Evolutionary conservation across 2,113 vertebrate genomes (phyloP).

Genomic region (Psophia crepitans): DNA sequence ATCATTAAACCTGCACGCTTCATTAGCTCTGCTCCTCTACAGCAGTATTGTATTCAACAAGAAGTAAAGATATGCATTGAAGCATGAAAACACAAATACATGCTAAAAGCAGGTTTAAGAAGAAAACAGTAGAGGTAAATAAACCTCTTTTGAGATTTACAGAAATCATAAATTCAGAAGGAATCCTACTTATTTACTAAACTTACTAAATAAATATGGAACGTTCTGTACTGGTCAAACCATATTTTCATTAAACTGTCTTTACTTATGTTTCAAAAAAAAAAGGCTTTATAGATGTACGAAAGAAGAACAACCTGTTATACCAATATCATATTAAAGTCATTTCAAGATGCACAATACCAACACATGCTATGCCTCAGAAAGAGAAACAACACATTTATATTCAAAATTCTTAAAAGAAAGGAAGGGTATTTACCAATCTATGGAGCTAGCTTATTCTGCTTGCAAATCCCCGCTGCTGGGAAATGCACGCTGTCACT

Average conservation of each 20-base stretch:
- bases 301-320: neutral
- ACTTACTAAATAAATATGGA: neutral
- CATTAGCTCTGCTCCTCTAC: neutral
- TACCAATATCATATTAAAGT: neutral
- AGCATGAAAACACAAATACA: neutral
- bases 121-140: neutral
- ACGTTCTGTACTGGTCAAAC: neutral
- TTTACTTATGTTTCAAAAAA: neutral
- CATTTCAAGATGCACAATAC: neutral
- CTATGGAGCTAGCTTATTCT: neutral
- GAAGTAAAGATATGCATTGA: neutral
- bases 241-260: neutral
- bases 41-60: neutral
- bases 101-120: neutral
- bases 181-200: neutral
- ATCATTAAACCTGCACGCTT: neutral
- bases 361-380: neutral
- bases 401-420: neutral
- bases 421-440: neutral
- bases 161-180: neutral
- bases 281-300: neutral
- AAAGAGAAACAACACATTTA: neutral
- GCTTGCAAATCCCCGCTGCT: neutral
- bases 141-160: neutral
- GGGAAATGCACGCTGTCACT: neutral